Evolutionary conservation across 2,888 invertebrate genomes (phyloP).

Genomic region (Drosophila nr. perissopoda): DNA sequence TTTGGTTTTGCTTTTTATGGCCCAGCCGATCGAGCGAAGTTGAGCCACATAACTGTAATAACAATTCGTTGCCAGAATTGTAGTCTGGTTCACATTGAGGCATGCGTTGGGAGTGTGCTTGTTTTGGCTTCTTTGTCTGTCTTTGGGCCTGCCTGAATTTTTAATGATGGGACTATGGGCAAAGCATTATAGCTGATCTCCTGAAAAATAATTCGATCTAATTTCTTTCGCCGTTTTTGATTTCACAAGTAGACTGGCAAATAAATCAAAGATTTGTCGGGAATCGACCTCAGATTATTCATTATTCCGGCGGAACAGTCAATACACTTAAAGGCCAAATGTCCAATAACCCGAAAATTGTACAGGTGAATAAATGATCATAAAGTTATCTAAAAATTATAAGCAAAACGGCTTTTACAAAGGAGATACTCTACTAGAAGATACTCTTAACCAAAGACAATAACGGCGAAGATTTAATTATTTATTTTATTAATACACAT

Average conservation of each 20-base stretch:
- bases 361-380: background rate
- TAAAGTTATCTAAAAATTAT: background rate
- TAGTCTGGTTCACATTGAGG: background rate
- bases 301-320: background rate
- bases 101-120: background rate
- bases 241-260: background rate
- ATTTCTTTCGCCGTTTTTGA: background rate
- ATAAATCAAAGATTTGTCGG: background rate
- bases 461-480: background rate
- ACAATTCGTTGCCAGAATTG: background rate
- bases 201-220: background rate
- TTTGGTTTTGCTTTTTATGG: background rate
- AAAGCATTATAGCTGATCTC: background rate
- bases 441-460: background rate
- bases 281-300: background rate
- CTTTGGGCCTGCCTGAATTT: background rate
- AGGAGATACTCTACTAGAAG: background rate
- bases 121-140: background rate
- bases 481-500: background rate
- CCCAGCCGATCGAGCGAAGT: background rate
- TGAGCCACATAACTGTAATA: slow-evolving; percentile 1
- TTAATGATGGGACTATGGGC: background rate
- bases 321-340: background rate
- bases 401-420: background rate
- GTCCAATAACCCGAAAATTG: background rate